Evolutionary conservation across 2,113 vertebrate genomes (phyloP), one percentile per base, ranked within the genome.

Genomic region (Bubo blakistoni): DNA sequence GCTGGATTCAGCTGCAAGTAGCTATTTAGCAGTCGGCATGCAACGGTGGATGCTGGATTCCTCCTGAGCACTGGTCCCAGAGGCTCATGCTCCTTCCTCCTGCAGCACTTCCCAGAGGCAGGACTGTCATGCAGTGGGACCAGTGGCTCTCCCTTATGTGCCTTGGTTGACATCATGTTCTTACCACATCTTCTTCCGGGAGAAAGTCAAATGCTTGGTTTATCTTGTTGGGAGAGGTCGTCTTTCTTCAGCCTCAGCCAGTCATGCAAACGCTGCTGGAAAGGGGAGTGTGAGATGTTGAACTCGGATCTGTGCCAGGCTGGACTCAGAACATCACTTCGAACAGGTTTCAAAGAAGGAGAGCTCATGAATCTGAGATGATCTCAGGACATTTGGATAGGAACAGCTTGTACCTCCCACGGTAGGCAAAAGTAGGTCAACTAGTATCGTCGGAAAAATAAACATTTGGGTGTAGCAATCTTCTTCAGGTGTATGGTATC

Each of bases 261-360:
- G 54, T 20, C 19, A 16, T 0, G 0, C 25, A 44, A 47, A 51
- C 0, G 4, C n/a, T 6, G 1, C 63, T 29, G 74, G 57, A 59
- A 88, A 84, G 30, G 11, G 36, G 20, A 94, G 19, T 2, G 6
- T n/a, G 54, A 81, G 21, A 25, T 49, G 32, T 10, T 72, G 67
- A 51, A 38, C 42, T 74, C 93, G 83, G 57, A 8, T 84, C 16
- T 7, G 3, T 90, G 29, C 25, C 65, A 72, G 36, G 11, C 36
- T 62, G 16, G 73, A 86, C 65, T 22, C 40, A 72, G 70, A 88
- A 52, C 38, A 30, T 4, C 15, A 29, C 32, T 86, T 72, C 4
- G 7, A 59, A 70, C 36, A 54, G 24, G 27, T 91, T 25, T 76
- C 79, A 63, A 91, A 77, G 46, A 44, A 66, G 44, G 51, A 89